Percentiles rank a stretch among this genome's conserved stretches.
Conservation (phyloP, 2,797 vertebrate species). For the Brotula barbata region DNA sequence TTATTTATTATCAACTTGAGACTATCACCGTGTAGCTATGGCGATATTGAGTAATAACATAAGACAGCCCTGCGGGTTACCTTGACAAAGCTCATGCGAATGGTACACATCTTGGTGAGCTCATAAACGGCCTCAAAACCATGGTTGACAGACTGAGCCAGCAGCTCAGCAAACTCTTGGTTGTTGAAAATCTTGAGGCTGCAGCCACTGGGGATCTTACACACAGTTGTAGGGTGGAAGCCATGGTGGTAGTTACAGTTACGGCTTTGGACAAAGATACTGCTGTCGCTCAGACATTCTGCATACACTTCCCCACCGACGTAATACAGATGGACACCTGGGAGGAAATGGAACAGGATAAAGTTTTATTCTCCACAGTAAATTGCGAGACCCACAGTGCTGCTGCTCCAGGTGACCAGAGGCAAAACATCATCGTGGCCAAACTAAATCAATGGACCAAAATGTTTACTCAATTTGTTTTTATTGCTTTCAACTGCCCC, state of each 20-base stretch:
- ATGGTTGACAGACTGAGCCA: conserved; percentile 96
- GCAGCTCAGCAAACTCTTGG: conserved; percentile 93
- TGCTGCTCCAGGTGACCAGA: background rate
- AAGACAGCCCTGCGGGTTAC: conserved; percentile 38
- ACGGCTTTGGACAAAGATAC: conserved; percentile 96
- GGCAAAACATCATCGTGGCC: conserved; percentile 17
- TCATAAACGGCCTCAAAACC: conserved; percentile 97
- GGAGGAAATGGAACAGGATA: conserved; percentile 3
- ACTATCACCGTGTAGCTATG: no score
- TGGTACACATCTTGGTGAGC: conserved; percentile 98
- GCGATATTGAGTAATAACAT: background rate
- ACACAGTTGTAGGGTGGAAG: conserved; percentile 95
- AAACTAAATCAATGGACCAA: conserved; percentile 34
- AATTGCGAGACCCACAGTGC: background rate
- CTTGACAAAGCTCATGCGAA: conserved; percentile 98
- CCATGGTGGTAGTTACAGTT: conserved; percentile 98
- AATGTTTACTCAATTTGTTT: conserved; percentile 39
- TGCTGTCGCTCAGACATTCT: conserved; percentile 95
- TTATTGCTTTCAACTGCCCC: conserved; percentile 12
- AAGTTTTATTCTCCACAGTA: background rate
- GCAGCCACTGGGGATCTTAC: conserved; percentile 96
- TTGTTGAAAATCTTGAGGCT: conserved; percentile 98
- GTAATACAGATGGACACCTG: conserved; percentile 93
- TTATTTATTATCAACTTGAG: no score
- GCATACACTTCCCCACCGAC: conserved; percentile 96